Percentiles rank a stretch among this genome's conserved stretches.
These are phyloP conservation scores for Sturnus vulgaris DNA, from an alignment of 2,113 vertebrate species.

Conservation along the genomic window DNA sequence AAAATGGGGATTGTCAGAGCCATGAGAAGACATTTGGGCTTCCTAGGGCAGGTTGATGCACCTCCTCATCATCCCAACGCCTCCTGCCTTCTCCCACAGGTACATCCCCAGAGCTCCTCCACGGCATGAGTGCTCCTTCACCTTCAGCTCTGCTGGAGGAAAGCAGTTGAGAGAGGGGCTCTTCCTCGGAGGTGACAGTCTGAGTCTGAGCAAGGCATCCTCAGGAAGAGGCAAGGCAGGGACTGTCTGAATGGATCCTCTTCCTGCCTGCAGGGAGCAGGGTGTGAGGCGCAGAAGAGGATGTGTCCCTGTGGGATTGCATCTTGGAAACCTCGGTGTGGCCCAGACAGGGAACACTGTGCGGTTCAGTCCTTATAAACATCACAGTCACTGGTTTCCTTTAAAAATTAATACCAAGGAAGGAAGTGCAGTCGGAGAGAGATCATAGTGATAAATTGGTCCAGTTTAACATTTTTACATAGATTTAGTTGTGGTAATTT, in stretches of 20 bases:
- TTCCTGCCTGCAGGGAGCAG: not conserved
- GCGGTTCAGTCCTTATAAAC: not conserved
- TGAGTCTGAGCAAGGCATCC: not conserved
- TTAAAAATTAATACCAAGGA: not conserved
- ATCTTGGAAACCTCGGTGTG: not conserved
- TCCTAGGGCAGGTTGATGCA: not conserved
- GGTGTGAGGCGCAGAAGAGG: not conserved
- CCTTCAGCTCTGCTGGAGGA: not conserved
- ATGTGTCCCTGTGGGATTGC: not conserved
- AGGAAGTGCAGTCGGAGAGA: not conserved
- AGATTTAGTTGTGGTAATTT: not conserved
- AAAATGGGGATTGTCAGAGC: not conserved
- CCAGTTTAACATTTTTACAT: not conserved
- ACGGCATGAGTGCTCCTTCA: not conserved
- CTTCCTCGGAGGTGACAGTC: accelerated
- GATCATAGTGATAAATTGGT: not conserved
- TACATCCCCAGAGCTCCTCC: not conserved
- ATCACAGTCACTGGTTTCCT: not conserved
- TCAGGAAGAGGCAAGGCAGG: not conserved
- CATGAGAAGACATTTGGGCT: not conserved
- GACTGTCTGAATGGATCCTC: not conserved
- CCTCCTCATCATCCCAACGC: not conserved
- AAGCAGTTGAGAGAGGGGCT: not conserved
- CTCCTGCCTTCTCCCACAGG: not conserved
- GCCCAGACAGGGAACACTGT: not conserved